Evolutionary conservation across 2,797 vertebrate genomes (phyloP), one percentile per base, ranked within the genome.

Genomic region (Tragelaphus eurycerus): DNA sequence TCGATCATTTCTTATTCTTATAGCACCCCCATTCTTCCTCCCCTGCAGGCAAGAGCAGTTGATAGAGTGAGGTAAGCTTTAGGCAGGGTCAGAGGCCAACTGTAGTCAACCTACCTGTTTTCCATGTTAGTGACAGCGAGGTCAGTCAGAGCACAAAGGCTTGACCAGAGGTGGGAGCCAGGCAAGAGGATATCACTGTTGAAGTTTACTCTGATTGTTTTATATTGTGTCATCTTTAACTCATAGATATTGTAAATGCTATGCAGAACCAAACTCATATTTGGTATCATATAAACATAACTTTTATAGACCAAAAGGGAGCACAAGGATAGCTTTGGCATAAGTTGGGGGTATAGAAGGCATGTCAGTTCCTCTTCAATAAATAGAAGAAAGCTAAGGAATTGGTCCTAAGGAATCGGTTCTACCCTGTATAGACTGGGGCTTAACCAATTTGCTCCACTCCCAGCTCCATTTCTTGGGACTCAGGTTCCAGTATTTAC

Each of bases 301-400:
- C 46, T 91, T 97, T 97, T 96, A 96, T 92, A 81, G 84, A 86
- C 16, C 81, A 57, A 86, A 92, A 60, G 14, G 43, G 50, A 90
- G 64, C 76, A 89, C 14, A 82, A 86, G 55, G 34, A 50, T 74
- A 21, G 60, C 54, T 83, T 74, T 81, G 38, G 27, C 15, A n/a
- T 67, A 60, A 60, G 7, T 31, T 91, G 48, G 46, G 38, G 48
- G 54, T 21, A 50, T 43, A 17, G 2, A 17, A 27, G 23, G 27
- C 48, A 81, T 27, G 4, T 79, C 48, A n/a, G 9, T 92, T 74
- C 29, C 21, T 79, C n/a, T 87, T 27, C 57, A 67, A 62, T 78
- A 88, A 94, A 74, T 31, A 92, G 67, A 74, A 91, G 54, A 50
- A 38, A 46, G 82, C 50, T 89, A 83, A 78, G 25, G 86, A 83